A percentile compares a stretch with the other conserved stretches of the same genome.
phyloP scores from a whole-genome alignment of 2,888 invertebrate species.

The Digitonthophagus gazella region DNA sequence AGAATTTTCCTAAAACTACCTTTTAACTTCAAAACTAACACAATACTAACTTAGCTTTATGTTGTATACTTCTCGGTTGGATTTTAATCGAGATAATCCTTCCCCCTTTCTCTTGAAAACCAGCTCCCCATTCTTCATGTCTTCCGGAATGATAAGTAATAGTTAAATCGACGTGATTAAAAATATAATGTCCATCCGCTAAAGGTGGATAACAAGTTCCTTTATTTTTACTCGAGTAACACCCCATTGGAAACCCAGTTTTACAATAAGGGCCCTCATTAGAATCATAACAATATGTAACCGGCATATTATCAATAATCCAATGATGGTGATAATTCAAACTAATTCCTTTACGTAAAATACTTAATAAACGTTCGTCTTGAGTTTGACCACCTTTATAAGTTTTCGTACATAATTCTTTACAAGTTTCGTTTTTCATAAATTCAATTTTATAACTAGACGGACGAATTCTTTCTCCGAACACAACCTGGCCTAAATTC shows the following conservation, averaged over 20 bases:
- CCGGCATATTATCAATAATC: slow-evolving; percentile 99
- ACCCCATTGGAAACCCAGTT: slow-evolving; percentile 98
- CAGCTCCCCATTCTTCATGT: slow-evolving; percentile 82
- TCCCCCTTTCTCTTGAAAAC: slow-evolving; percentile 77
- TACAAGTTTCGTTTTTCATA: slow-evolving; percentile 66
- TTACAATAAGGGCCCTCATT: slow-evolving; percentile 81
- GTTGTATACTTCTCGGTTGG: slow-evolving; percentile 47
- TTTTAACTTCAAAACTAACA: background rate
- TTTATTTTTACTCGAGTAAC: slow-evolving; percentile 51
- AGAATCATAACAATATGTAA: slow-evolving; percentile 88
- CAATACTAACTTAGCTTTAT: slow-evolving; percentile 32
- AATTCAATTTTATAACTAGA: slow-evolving; percentile 91
- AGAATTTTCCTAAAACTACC: too few species aligned
- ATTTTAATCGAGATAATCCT: slow-evolving; percentile 83
- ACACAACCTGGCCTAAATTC: slow-evolving; percentile 97
- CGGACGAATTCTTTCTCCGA: slow-evolving; percentile 96
- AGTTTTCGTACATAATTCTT: slow-evolving; percentile 62
- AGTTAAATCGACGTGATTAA: slow-evolving; percentile 93
- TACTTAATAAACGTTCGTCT: slow-evolving; percentile 61
- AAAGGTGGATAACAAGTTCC: slow-evolving; percentile 42
- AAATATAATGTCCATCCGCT: slow-evolving; percentile 82
- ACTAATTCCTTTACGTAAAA: slow-evolving; percentile 84
- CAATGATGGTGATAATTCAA: slow-evolving; percentile 98
- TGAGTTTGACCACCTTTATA: slow-evolving; percentile 69
- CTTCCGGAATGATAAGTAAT: slow-evolving; percentile 91